Evolutionary conservation across 2,888 invertebrate genomes (phyloP), one percentile per base, ranked within the genome.

Genomic region (Isoperla grammatica): DNA sequence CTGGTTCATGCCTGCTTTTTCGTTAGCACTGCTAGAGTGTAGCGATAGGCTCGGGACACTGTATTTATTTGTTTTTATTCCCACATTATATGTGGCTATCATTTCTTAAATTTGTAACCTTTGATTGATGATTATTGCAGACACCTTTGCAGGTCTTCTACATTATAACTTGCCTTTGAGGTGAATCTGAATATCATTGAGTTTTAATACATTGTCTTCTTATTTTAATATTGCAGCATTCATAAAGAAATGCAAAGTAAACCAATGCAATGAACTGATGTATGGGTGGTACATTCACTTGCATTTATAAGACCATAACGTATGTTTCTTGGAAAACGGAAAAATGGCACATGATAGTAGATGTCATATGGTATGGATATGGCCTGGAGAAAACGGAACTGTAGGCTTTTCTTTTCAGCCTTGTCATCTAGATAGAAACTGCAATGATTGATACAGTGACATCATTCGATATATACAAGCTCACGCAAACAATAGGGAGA

Each of bases 191-290:
- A 3, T 20, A 20, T 11, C 8, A 48, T 48, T 19, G 12, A 11
- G 29, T 35, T 50, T 19, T 13, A 40, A 40, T 40, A 37, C 37
- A 12, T 40, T 64, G 60, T 62, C 60, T 60, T 64, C 61, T 64
- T 62, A 62, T 64, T 29, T 64, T 64, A 62, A 64, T 61, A 59
- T 64, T 64, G 55, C 64, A 64, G 64, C 64, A 62, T 64, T 58
- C 61, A 62, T 64, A 62, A 59, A 54, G 54, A 60, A 60, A 56
- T 63, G 57, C 61, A 61, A 61, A 62, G 48, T 61, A 61, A 55
- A 55, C 61, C 60, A 62, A 56, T 56, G 59, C 55, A 57, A 63
- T 15, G 49, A 57, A 60, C 62, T 57, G 60, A 62, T 13, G 15
- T 40, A 12, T 40, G 42, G 29, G 29, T 29, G 29, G 29, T 29